Conservation (phyloP, 2,797 vertebrate genomes). For the Erpetoichthys calabaricus region DNA sequence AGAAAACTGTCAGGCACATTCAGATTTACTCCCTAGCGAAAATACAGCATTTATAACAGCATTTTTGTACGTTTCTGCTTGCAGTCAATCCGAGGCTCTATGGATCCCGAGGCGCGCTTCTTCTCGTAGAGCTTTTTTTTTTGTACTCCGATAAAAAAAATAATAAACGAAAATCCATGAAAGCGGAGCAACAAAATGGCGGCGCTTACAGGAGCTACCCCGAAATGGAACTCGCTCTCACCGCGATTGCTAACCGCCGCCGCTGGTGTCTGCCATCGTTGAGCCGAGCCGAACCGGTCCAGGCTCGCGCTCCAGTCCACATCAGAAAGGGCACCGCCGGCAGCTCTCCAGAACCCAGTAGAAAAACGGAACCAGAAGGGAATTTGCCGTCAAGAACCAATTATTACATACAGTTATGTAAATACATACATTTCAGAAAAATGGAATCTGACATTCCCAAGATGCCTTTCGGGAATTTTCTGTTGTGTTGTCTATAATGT, state of each 20-base stretch:
- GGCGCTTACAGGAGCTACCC: background rate
- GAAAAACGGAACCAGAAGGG: background rate
- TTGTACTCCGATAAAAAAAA: background rate
- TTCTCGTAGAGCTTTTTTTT: background rate
- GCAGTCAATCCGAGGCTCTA: too few relatives aligned
- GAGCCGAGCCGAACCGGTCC: constrained; percentile 11
- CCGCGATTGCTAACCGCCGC: background rate
- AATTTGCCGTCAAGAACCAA: too few relatives aligned
- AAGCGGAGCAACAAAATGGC: constrained; percentile 1
- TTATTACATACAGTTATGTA: too few relatives aligned
- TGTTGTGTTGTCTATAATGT: background rate
- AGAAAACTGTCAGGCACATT: too few relatives aligned
- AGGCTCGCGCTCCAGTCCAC: constrained; percentile 6
- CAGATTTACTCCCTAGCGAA: too few relatives aligned
- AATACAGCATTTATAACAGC: too few relatives aligned
- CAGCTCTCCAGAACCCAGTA: background rate
- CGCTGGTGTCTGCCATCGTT: constrained; percentile 4
- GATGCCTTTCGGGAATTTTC: constrained; percentile 1
- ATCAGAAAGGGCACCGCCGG: too few relatives aligned
- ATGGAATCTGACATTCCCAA: constrained; percentile 2
- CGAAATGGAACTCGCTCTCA: background rate
- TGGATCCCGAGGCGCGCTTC: too few relatives aligned
- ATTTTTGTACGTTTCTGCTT: too few relatives aligned
- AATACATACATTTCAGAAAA: background rate
- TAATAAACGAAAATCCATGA: background rate